These are phyloP conservation scores for Macrosteles quadrilineatus DNA, from an alignment of 1,140 invertebrate species.

Conservation along the genomic window DNA sequence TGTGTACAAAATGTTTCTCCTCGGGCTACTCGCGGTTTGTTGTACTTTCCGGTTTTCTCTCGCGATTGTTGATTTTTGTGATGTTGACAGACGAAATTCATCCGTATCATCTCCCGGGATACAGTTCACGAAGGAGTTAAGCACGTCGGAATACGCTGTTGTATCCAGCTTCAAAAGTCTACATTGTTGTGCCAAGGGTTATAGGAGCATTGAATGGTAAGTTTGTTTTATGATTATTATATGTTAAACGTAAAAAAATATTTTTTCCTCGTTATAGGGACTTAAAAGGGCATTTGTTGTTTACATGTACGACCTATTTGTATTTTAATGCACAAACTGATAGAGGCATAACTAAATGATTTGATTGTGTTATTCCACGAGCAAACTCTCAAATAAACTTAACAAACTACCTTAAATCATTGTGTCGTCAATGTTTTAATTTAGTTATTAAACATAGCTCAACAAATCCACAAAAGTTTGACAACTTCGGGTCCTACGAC, in stretches of 20 bases:
- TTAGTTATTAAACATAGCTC: no score
- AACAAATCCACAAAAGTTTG: no score
- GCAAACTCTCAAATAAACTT: no score
- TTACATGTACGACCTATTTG: no score
- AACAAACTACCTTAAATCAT: no score
- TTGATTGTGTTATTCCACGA: no score
- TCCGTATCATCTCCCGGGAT: slow-evolving; percentile 29
- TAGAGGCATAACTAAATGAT: no score
- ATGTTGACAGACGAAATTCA: slow-evolving; percentile 8
- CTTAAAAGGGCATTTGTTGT: no score
- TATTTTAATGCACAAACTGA: no score
- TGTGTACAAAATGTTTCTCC: not conserved
- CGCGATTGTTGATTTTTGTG: not conserved
- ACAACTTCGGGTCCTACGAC: no score
- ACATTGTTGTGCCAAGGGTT: slow-evolving; percentile 72
- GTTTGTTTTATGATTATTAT: slow-evolving; percentile 41
- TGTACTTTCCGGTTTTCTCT: not conserved
- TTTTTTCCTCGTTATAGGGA: not conserved
- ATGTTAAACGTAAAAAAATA: not conserved
- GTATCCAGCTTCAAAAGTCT: slow-evolving; percentile 69
- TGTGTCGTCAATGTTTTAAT: no score
- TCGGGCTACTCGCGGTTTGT: not conserved
- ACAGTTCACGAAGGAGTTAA: slow-evolving; percentile 67
- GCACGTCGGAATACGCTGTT: slow-evolving; percentile 64
- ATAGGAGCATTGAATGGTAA: slow-evolving; percentile 76